These are phyloP conservation scores for Xenopus laevis DNA, from an alignment of 2,113 vertebrate species.

Conservation along the genomic window DNA sequence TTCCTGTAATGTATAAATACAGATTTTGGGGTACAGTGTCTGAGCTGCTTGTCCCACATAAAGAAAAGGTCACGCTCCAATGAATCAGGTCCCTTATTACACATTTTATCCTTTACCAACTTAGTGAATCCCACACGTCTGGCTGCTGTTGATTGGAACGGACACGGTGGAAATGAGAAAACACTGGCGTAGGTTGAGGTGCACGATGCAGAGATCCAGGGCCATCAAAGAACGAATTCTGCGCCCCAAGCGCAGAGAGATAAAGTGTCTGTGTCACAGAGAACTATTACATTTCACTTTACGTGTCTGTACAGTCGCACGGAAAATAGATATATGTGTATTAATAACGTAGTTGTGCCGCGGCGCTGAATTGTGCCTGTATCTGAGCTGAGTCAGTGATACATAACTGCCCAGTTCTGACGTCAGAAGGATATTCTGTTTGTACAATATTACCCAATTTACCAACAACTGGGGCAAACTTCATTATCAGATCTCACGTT, in stretches of 20 bases:
- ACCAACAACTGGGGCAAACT: too few species aligned
- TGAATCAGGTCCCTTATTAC: too few species aligned
- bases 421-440: too few species aligned
- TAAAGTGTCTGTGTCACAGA: conserved; percentile 12
- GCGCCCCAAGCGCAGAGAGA: conserved; percentile 12
- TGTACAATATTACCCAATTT: too few species aligned
- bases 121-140: not conserved
- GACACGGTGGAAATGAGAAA: not conserved
- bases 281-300: not conserved
- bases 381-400: not conserved
- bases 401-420: not conserved
- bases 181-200: not conserved
- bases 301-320: conserved; percentile 6
- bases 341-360: not conserved
- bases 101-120: too few species aligned
- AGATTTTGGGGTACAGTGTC: too few species aligned
- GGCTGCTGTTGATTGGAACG: not conserved
- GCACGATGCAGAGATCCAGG: not conserved
- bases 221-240: not conserved
- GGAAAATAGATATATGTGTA: conserved; percentile 5
- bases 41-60: too few species aligned
- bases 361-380: not conserved
- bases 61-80: too few species aligned
- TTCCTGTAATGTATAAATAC: too few species aligned
- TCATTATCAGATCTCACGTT: too few species aligned